Base-by-base conservation (phyloP, 2,113 vertebrate species). In the Pterocles burchelli region DNA sequence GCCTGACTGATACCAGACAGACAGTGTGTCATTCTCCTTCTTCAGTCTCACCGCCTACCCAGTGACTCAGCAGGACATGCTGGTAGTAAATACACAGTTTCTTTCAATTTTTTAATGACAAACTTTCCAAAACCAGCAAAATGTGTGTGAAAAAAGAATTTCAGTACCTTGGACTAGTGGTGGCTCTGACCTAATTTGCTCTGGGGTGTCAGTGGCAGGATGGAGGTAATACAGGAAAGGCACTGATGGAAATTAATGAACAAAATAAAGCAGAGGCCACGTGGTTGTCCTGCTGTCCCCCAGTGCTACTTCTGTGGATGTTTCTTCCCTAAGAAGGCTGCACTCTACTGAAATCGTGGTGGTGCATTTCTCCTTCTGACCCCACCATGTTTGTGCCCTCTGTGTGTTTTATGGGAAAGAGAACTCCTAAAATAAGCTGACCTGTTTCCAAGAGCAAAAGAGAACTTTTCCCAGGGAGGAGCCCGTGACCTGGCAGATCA, bases 61-160 rank as follows among this genome's bases (percentile, higher is more conserved):
- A 26, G 67, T 84, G 61, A 84, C 78, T 79, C 67, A 88, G 78
- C 67, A 82, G 90, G 61, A 77, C 57, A 20, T 68, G 29, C 65
- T 68, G 43, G 72, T 58, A 57, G 70, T 71, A 74, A 41, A 41
- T 46, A 48, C 19, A 34, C 2, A 2, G 2, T 58, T 85, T 81
- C 54, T 89, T 79, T 78, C 7, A 36, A 7, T 45, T 68, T 80
- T 92, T 36, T 66, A 17, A 15, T 62, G 22, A 59, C 54, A 62
- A 77, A 41, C 48, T 81, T 77, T 62, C 46, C 48, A 18, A 67
- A 85, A 16, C 25, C 52, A 62, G 43, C 13, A 52, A 57, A 73
- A 61, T 28, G 26, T 51, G 17, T 16, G 41, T 59, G 62, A 19
- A 16, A 54, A 45, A 85, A 45, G 7, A 13, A 17, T 73, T 68